phyloP scores from a whole-genome alignment of 2,888 invertebrate species.

The Bellardia pandia region DNA sequence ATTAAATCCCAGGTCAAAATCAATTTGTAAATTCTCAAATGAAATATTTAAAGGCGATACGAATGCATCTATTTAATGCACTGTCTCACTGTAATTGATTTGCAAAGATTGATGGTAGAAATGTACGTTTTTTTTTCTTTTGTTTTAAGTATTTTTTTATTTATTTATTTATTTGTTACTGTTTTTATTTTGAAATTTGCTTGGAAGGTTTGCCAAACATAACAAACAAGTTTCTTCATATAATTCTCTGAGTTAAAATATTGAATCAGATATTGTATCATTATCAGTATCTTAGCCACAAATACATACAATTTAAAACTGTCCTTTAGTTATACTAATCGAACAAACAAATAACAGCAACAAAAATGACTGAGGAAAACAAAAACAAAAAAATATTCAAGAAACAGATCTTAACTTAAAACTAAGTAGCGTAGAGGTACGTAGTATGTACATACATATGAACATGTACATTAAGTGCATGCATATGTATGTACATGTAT shows the following conservation, averaged over 20 bases:
- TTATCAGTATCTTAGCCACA: slow-evolving; percentile 25
- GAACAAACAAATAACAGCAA: slow-evolving; percentile 22
- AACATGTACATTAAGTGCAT: background rate
- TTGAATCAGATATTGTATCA: slow-evolving; percentile 22
- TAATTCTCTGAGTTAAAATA: slow-evolving; percentile 45
- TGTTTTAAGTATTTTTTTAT: slow-evolving; percentile 16
- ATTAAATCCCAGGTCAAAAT: too few species aligned
- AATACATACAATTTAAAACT: slow-evolving; percentile 9
- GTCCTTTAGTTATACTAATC: background rate
- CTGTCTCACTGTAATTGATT: slow-evolving; percentile 47
- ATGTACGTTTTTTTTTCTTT: slow-evolving; percentile 40
- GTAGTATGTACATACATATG: too few species aligned
- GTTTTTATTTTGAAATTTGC: slow-evolving; percentile 41
- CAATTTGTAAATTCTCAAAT: background rate
- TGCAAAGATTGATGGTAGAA: slow-evolving; percentile 56
- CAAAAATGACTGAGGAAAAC: slow-evolving; percentile 20
- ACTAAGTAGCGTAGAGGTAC: background rate
- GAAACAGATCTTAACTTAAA: slow-evolving; percentile 28
- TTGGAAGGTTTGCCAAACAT: slow-evolving; percentile 57
- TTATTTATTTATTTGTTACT: background rate
- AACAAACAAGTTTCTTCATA: slow-evolving; percentile 53
- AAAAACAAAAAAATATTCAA: slow-evolving; percentile 16
- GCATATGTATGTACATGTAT: background rate
- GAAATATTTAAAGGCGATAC: background rate
- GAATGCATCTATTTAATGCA: background rate